These are phyloP conservation scores for Tachysurus fulvidraco DNA, from an alignment of 2,113 vertebrate genomes.

Conservation along the genomic window DNA sequence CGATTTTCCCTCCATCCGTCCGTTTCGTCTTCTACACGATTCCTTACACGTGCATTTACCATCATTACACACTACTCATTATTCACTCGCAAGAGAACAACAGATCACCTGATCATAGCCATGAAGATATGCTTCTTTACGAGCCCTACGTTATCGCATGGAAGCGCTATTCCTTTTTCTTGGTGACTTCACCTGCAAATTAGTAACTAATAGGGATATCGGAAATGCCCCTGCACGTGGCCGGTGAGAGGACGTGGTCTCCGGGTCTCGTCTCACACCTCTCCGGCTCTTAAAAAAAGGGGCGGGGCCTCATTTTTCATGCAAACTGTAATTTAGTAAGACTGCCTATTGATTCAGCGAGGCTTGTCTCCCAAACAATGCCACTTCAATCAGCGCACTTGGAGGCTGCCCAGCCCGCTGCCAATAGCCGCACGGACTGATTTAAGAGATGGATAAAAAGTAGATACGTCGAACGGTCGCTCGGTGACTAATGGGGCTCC, in stretches of 20 bases:
- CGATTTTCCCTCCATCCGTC: background rate
- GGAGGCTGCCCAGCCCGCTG: constrained; percentile 69
- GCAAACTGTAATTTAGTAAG: constrained; percentile 80
- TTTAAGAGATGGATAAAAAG: constrained; percentile 90
- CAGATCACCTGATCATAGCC: background rate
- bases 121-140: background rate
- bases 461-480: constrained; percentile 82
- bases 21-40: background rate
- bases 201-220: background rate
- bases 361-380: constrained; percentile 82
- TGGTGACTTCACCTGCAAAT: background rate
- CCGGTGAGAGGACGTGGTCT: constrained; percentile 22
- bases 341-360: constrained; percentile 78
- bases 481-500: constrained; percentile 84
- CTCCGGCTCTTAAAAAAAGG: constrained; percentile 50
- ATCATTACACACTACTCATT: background rate
- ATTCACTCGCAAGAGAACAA: background rate
- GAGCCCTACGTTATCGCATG: no score
- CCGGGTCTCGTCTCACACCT: constrained; percentile 44
- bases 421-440: constrained; percentile 85
- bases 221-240: background rate
- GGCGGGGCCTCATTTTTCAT: constrained; percentile 81
- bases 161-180: background rate
- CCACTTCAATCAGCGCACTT: constrained; percentile 79
- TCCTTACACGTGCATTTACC: background rate